A percentile compares a stretch with the other conserved stretches of the same genome.
phyloP scores from a whole-genome alignment of 1,140 invertebrate genomes.

The Sitophilus oryzae region DNA sequence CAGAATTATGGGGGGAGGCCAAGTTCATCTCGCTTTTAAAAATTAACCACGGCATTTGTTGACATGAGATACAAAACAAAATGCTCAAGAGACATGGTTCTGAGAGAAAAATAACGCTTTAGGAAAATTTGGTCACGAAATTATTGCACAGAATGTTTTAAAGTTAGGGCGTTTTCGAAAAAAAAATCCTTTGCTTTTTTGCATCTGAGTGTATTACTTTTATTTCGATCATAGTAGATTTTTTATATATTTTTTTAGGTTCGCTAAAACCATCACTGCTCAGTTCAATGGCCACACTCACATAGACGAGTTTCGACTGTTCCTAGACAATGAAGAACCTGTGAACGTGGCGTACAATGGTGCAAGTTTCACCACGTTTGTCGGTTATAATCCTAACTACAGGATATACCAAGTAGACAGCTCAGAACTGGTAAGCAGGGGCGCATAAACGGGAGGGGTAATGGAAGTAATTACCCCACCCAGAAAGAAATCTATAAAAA shows the following conservation, averaged over 20 bases:
- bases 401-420: slow-evolving; percentile 65
- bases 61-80: no score
- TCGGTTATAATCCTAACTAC: slow-evolving; percentile 73
- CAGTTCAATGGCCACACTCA: slow-evolving; percentile 82
- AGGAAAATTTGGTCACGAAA: no score
- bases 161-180: no score
- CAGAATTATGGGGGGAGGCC: no score
- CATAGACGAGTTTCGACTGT: slow-evolving; percentile 67
- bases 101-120: no score
- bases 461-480: no score
- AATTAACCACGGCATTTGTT: no score
- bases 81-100: no score
- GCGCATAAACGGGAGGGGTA: no score
- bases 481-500: not conserved
- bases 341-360: slow-evolving; percentile 70
- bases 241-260: slow-evolving; percentile 38
- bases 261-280: slow-evolving; percentile 56
- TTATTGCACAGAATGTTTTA: no score
- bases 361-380: slow-evolving; percentile 65
- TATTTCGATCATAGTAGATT: not conserved
- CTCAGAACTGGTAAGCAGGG: slow-evolving; percentile 52
- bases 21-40: no score
- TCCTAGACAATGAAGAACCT: slow-evolving; percentile 48
- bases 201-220: not conserved
- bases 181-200: not conserved